Conservation (phyloP, 1,140 invertebrate species). For the Lethocerus indicus region DNA sequence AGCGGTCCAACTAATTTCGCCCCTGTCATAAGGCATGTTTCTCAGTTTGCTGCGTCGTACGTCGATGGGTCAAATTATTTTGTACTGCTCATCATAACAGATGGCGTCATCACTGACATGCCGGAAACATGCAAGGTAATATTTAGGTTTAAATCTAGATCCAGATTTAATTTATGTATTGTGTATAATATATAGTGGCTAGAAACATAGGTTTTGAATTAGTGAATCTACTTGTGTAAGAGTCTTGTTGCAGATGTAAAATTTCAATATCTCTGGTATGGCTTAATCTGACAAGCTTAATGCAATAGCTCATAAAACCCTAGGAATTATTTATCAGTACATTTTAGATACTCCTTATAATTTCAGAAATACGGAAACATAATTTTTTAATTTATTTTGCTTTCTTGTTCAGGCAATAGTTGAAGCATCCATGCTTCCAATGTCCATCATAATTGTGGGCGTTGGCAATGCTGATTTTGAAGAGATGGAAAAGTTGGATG, state of each 20-base stretch:
- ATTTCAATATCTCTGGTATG: too few species aligned
- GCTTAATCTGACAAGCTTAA: too few species aligned
- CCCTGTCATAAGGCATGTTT: conserved; percentile 40
- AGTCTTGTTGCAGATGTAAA: too few species aligned
- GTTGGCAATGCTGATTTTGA: conserved; percentile 31
- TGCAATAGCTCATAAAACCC: too few species aligned
- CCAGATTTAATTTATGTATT: too few species aligned
- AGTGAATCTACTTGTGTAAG: neutral
- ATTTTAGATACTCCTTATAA: neutral
- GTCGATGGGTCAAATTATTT: conserved; percentile 39
- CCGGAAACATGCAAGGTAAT: conserved; percentile 34
- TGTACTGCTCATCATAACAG: conserved; percentile 47
- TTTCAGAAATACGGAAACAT: neutral
- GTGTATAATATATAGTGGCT: too few species aligned
- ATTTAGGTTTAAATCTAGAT: conserved; percentile 12
- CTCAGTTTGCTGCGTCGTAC: conserved; percentile 27
- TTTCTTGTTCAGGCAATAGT: conserved; percentile 23
- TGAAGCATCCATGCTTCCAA: conserved; percentile 23
- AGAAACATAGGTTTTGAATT: neutral
- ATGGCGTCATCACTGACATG: conserved; percentile 51
- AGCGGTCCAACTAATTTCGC: conserved; percentile 51
- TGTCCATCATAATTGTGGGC: conserved; percentile 39
- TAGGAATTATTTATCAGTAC: too few species aligned
- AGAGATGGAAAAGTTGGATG: conserved; percentile 28
- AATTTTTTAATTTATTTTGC: neutral